Evolutionary conservation across 2,888 invertebrate genomes (phyloP), one percentile per base, ranked within the genome.

Genomic region (Diplazon laetatorius): DNA sequence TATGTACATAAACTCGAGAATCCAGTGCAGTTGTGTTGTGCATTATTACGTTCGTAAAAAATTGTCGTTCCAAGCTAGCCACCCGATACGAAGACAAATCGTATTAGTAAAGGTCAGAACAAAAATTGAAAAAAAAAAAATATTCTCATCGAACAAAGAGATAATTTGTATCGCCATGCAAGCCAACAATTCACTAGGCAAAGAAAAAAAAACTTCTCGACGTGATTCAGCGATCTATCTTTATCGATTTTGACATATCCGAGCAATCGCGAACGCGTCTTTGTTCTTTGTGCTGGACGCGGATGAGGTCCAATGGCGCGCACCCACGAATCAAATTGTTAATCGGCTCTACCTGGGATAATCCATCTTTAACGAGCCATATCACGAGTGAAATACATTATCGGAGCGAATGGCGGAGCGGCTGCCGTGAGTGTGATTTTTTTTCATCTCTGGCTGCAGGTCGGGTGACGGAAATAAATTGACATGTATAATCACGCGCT

Each of bases 191-290:
- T 78, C 66, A 52, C 62, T 68, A 16, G 9, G 68, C 62, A 71
- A 68, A 72, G n/a, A n/a, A n/a, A n/a, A n/a, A n/a, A n/a, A 72
- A 75, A 76, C 76, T 72, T 68, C 71, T 68, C 68, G 68, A 71
- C 71, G 59, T 62, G 50, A 57, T 76, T 42, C 68, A 66, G 63
- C 68, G 68, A 79, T 76, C 72, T 78, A 72, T 76, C 76, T 75
- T 79, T 79, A 79, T 79, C 68, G 76, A 72, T 76, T 79, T 79
- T 79, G 39, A 18, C 68, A 68, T 63, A 55, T 50, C 57, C 68
- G 16, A 68, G 71, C 70, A 66, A 66, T 72, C 48, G 66, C 57
- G 39, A 10, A 12, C 3, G 12, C 22, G 22, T 55, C 55, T 55
- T 35, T 35, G 30, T 35, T 55, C 30, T 55, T 35, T 16, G 0